Percentiles rank a stretch among this genome's conserved stretches.
phyloP scores from a whole-genome alignment of 1,140 invertebrate genomes.

The Anadara kagoshimensis region DNA sequence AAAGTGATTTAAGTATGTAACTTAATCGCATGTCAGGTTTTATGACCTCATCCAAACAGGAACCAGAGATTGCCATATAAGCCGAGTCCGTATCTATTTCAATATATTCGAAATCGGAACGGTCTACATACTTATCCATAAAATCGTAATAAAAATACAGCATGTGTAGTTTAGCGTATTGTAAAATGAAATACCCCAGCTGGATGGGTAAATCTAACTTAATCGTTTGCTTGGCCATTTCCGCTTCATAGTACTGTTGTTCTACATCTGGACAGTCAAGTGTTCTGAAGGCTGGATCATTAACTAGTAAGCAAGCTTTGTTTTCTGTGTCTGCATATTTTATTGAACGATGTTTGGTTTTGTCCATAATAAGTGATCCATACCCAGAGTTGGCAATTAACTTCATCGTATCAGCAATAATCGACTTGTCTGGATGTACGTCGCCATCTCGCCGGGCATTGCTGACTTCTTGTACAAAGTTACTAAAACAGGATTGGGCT shows the following conservation, averaged over 20 bases:
- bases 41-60: conserved; percentile 21
- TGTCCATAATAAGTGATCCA: conserved; percentile 1
- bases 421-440: conserved; percentile 1
- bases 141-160: conserved; percentile 52
- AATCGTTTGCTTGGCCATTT: neutral
- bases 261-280: conserved; percentile 6
- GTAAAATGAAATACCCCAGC: conserved; percentile 45
- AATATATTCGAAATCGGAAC: conserved; percentile 13
- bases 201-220: conserved; percentile 37
- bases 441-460: conserved; percentile 33
- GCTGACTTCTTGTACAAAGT: conserved; percentile 23
- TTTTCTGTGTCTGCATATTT: conserved; percentile 2
- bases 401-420: conserved; percentile 15
- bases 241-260: neutral
- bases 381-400: conserved; percentile 4
- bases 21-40: neutral
- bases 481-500: conserved; percentile 21
- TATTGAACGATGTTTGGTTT: neutral
- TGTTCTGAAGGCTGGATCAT: neutral
- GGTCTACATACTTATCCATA: conserved; percentile 36
- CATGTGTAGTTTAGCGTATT: conserved; percentile 51
- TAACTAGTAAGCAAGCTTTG: neutral
- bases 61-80: conserved; percentile 41
- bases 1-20: neutral
- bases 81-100: conserved; percentile 55